Evolutionary conservation across 2,797 vertebrate genomes (phyloP).

Genomic region (Gephyroberyx darwinii): DNA sequence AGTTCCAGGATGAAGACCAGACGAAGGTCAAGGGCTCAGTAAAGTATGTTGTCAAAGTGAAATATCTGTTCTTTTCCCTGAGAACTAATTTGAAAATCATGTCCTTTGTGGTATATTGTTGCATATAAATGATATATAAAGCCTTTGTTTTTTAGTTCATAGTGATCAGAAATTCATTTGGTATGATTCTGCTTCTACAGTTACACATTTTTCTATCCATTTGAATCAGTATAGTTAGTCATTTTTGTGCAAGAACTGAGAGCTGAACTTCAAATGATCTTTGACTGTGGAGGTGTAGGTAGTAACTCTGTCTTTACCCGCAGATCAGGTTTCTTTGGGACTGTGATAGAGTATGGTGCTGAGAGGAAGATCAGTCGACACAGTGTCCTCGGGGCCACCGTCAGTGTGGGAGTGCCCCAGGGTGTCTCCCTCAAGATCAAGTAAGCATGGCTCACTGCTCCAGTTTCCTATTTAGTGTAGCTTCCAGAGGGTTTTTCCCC

Average conservation of each 20-base stretch:
- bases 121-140: background rate
- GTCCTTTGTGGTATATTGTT: background rate
- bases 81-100: background rate
- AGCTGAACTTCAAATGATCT: background rate
- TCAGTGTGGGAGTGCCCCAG: slow-evolving; percentile 96
- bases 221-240: background rate
- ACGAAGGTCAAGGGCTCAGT: slow-evolving; percentile 96
- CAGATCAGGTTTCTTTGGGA: slow-evolving; percentile 97
- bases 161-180: background rate
- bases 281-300: background rate
- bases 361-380: slow-evolving; percentile 98
- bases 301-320: slow-evolving; percentile 45
- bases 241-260: background rate
- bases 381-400: slow-evolving; percentile 92
- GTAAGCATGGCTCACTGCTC: slow-evolving; percentile 79
- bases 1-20: slow-evolving; percentile 98
- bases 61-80: background rate
- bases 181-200: background rate
- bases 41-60: slow-evolving; percentile 84
- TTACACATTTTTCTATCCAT: background rate
- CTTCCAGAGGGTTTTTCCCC: slow-evolving; percentile 10
- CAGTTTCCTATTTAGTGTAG: background rate
- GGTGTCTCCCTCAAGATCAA: slow-evolving; percentile 98
- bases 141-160: background rate
- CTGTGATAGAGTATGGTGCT: slow-evolving; percentile 94